Evolutionary conservation across 2,888 invertebrate species (phyloP).

Genomic region (Ennomos fuscantarius): DNA sequence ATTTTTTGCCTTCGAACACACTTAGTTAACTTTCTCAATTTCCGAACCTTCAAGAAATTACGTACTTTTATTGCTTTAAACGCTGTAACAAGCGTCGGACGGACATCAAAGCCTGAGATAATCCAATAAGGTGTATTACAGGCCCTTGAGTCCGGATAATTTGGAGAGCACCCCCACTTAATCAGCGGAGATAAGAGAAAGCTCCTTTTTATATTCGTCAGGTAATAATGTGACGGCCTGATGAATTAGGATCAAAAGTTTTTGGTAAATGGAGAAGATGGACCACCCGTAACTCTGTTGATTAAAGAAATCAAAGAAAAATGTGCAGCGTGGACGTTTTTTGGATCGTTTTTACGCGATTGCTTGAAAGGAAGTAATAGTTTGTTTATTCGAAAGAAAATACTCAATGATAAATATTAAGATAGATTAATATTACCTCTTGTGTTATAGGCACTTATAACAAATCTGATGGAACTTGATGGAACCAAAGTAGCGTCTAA

Average conservation of each 20-base stretch:
- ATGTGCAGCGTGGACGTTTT: not conserved
- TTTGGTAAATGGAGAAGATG: conserved; percentile 35
- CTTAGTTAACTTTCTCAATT: conserved; percentile 69
- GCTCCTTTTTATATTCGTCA: conserved; percentile 67
- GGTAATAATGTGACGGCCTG: conserved; percentile 62
- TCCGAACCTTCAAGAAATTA: conserved; percentile 71
- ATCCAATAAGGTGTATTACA: conserved; percentile 80
- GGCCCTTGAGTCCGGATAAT: conserved; percentile 67
- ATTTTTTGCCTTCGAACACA: conserved; percentile 41
- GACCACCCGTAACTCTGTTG: conserved; percentile 32
- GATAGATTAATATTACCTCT: too few relatives aligned
- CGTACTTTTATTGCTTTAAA: conserved; percentile 75
- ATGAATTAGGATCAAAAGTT: conserved; percentile 62
- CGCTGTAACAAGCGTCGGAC: conserved; percentile 59
- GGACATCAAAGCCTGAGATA: conserved; percentile 77
- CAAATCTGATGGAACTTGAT: too few relatives aligned
- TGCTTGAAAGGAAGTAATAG: too few relatives aligned
- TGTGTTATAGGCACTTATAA: too few relatives aligned
- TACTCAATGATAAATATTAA: too few relatives aligned
- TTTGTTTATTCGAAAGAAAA: too few relatives aligned
- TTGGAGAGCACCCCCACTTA: conserved; percentile 65
- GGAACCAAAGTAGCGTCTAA: too few relatives aligned
- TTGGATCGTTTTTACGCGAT: not conserved
- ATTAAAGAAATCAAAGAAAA: conserved; percentile 36
- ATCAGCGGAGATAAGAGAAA: conserved; percentile 66